Evolutionary conservation across 2,113 vertebrate species (phyloP), one percentile per base, ranked within the genome.

Genomic region (Brachionichthys hirsutus): DNA sequence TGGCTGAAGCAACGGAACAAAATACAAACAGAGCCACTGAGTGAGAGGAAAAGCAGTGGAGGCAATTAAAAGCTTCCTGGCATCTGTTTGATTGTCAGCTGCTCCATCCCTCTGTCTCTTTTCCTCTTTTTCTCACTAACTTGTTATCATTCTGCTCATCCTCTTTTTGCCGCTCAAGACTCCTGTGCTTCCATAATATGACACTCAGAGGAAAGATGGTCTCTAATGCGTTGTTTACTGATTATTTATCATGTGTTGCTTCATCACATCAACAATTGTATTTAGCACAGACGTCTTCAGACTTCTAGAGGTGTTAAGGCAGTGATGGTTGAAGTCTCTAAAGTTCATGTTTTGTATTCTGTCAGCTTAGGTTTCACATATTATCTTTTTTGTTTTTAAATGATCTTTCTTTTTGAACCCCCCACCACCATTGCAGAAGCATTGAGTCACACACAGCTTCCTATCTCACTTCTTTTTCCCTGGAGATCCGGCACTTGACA

Each of bases 401-500:
- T 34, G 35, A 8, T 30, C n/a, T n/a, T n/a, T n/a, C n/a, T n/a
- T n/a, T 30, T 30, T 30, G 8, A 30, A 30, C 36, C n/a, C n/a
- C n/a, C n/a, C n/a, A n/a, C n/a, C n/a, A 30, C 4, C 49, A 47
- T 30, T 50, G 36, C 17, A 24, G 3, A 24, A 61, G 19, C 30
- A 51, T 14, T 14, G 10, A 49, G 19, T 44, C 2, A 66, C 36
- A 48, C 46, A 73, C 17, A 30, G 36, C 56, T 56, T 41, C 50
- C 51, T 50, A 72, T 70, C 59, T 43, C 41, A 20, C 6, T 42
- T n/a, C n/a, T 50, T 18, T 67, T 73, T 18, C 50, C 72, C 62
- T 49, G 35, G 62, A 75, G 63, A 65, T 17, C 20, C 64, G 56
- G 40, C 49, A 36, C 66, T 82, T 73, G 71, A 78, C 68, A 74